Percentiles rank a stretch among this genome's conserved stretches.
These are phyloP conservation scores for Keiferia lycopersicella DNA, from an alignment of 2,888 invertebrate species.

Conservation along the genomic window DNA sequence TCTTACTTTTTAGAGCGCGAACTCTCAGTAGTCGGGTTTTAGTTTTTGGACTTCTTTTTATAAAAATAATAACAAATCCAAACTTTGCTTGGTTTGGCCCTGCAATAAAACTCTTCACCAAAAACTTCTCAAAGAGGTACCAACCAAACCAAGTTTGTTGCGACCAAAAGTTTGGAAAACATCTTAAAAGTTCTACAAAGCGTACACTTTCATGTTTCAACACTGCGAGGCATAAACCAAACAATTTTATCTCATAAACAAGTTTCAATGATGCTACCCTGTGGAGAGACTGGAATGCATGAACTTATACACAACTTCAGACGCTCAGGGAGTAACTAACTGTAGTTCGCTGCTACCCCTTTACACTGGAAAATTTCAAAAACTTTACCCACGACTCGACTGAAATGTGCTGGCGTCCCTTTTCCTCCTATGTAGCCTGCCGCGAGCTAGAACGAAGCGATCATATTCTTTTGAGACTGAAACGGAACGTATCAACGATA, in stretches of 20 bases:
- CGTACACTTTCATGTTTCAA: conserved; percentile 39
- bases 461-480: conserved; percentile 25
- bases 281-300: conserved; percentile 46
- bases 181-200: conserved; percentile 11
- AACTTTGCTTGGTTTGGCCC: no score
- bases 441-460: conserved; percentile 3
- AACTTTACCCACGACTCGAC: conserved; percentile 15
- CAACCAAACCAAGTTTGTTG: conserved; percentile 1
- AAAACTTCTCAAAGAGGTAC: not conserved
- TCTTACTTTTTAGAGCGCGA: no score
- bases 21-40: no score
- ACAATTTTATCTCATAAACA: conserved; percentile 56
- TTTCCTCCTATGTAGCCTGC: not conserved
- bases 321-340: conserved; percentile 41
- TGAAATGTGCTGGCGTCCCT: conserved; percentile 19
- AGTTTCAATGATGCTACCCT: conserved; percentile 57
- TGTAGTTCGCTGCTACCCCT: conserved; percentile 16
- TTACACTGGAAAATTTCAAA: conserved; percentile 24
- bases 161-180: conserved; percentile 11
- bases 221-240: conserved; percentile 50
- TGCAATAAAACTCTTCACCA: not conserved
- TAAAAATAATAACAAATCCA: no score
- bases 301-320: conserved; percentile 52
- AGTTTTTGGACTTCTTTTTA: no score
- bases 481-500: conserved; percentile 29